Base-by-base conservation (phyloP, 2,797 vertebrate species). In the Hozukius guyotensis region DNA sequence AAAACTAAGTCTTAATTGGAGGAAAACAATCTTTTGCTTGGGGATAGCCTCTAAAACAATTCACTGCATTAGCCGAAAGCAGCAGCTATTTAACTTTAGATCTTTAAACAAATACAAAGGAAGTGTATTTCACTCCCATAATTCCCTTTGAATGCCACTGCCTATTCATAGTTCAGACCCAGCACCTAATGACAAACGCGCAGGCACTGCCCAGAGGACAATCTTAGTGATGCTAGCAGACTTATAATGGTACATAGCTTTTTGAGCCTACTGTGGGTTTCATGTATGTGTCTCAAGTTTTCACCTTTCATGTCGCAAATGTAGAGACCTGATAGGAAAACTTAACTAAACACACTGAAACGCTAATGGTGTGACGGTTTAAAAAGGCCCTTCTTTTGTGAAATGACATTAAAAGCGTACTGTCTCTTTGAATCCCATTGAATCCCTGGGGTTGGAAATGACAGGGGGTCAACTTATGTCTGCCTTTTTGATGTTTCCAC, bases 371-470 rank as follows among this genome's bases (percentile, higher is more conserved):
- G 78, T 69, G 80, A 83, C 49, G 53, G 87, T 85, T 90, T 88
- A 74, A 89, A 78, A 94, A 91, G 90, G 87, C 84, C 93, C 85
- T 92, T 93, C 68, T 85, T 87, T 75, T 70, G 90, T 88, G 85
- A 85, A 92, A 89, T 86, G 81, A 88, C 86, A 91, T 95, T 94
- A 94, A 96, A 95, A 93, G 86, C n/a, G 77, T 93, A 95, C 91
- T 81, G 87, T 91, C 91, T 95, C 94, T 95, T 95, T 94, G 82
- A 95, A 94, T 93, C 92, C 87, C 84, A 87, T 92, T 90, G 77
- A 85, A 88, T 91, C 87, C 87, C 87, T 83, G 79, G 91, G 90
- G 71, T 89, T 80, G 84, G 77, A 85, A 89, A 87, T 87, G 89
- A 87, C 83, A 78, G 57, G 8, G 85, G 87, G 89, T 91, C 87